Percentiles rank a stretch among this genome's conserved stretches.
Conservation (phyloP, 1,140 invertebrate genomes). For the Hydropsyche tenuis region DNA sequence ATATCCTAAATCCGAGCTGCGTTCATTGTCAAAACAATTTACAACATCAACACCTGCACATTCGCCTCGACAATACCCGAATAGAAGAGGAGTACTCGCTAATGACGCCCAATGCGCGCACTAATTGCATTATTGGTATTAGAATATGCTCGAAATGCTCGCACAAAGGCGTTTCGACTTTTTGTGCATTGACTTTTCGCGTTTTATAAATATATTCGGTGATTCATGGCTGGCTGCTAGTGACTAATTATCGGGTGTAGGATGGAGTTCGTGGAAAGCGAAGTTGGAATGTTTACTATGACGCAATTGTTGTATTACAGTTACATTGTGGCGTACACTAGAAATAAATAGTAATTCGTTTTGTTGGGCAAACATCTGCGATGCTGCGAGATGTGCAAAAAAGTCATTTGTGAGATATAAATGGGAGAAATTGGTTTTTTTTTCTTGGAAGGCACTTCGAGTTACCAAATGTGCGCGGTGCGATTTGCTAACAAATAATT, state of each 20-base stretch:
- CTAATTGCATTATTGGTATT: too few relatives aligned
- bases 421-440: constrained; percentile 5
- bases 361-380: not conserved
- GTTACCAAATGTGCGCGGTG: not conserved
- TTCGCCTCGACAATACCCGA: not conserved
- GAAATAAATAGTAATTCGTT: constrained; percentile 2
- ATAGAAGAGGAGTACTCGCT: not conserved
- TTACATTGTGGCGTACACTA: not conserved
- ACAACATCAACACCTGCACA: constrained; percentile 20
- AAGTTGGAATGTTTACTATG: not conserved
- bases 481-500: constrained; percentile 7
- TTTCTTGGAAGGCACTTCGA: not conserved
- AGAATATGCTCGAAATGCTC: too few relatives aligned
- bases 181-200: too few relatives aligned
- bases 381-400: too few relatives aligned
- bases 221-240: not conserved
- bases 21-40: constrained; percentile 29
- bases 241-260: not conserved
- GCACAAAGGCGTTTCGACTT: too few relatives aligned
- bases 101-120: too few relatives aligned
- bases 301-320: constrained; percentile 7
- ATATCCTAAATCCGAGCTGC: not conserved
- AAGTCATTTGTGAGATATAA: too few relatives aligned
- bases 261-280: not conserved
- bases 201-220: too few relatives aligned